Base-by-base conservation (phyloP, 2,797 vertebrate species). In the Netta rufina region DNA sequence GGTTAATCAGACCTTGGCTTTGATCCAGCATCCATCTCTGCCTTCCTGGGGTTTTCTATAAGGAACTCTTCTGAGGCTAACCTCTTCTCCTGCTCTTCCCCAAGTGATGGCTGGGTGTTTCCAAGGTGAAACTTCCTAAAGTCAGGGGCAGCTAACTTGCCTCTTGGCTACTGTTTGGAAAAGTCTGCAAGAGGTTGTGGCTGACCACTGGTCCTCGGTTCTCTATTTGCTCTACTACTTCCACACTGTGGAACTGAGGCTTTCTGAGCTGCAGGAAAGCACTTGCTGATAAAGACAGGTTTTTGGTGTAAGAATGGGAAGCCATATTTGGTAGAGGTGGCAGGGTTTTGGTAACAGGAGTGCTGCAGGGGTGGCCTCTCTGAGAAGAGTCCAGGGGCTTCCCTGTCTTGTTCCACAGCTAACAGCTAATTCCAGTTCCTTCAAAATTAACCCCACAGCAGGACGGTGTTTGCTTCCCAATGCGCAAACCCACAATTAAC, bases 161-260 rank as follows among this genome's bases (percentile, higher is more conserved):
- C 13, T 66, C 30, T 66, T 70, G 20, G 4, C 0, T 0, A 7
- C 49, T 73, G 6, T 57, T n/a, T 17, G 3, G 0, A 3, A 25
- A 6, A 18, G 8, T 11, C 21, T 58, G 7, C 14, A 39, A 30
- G 7, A 15, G 39, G 13, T 67, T 87, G 22, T 67, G 41, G 33
- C 2, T 32, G 58, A 41, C 18, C 22, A 36, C 16, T 60, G 38
- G 9, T 17, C 47, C 49, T 71, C 3, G 13, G 4, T 62, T 27
- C 19, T 71, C 5, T 43, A 1, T 60, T 69, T 89, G 36, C 30
- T 65, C 16, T 18, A 3, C 0, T 39, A 27, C 10, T 54, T n/a
- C 32, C 66, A 25, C 18, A 22, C 6, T 25, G 0, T 14, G 39
- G 39, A 65, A 86, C 11, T 24, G n/a, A 47, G 58, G 39, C n/a